Conservation (phyloP, 2,113 vertebrate species). For the Paralichthys olivaceus region DNA sequence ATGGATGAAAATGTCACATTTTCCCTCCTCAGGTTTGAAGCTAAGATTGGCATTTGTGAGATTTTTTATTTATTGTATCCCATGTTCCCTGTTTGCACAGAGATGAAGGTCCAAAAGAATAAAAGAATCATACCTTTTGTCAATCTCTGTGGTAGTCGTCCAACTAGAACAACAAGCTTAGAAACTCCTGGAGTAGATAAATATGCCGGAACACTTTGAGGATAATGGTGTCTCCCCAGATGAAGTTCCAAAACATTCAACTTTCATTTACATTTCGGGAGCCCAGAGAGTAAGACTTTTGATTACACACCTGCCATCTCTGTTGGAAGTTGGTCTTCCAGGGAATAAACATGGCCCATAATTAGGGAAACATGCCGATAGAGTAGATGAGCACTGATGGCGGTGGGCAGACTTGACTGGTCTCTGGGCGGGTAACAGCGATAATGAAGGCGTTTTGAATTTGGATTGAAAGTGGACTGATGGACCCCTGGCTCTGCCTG, state of each 20-base stretch:
- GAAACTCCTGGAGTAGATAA: conserved; percentile 53
- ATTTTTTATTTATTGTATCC: background rate
- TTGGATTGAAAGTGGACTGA: conserved; percentile 52
- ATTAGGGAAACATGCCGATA: conserved; percentile 72
- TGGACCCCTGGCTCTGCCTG: conserved; percentile 28
- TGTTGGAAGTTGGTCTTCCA: conserved; percentile 67
- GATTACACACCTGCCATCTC: conserved; percentile 77
- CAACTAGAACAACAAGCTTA: conserved; percentile 15
- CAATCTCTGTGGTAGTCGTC: conserved; percentile 7
- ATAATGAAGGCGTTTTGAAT: conserved; percentile 69
- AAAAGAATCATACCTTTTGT: conserved; percentile 31
- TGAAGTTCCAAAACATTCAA: conserved; percentile 62
- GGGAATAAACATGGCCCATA: conserved; percentile 71
- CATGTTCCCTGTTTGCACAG: too few species aligned
- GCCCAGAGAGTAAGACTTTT: conserved; percentile 69
- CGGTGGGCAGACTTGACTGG: conserved; percentile 35
- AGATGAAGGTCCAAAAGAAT: background rate
- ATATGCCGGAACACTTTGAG: conserved; percentile 46
- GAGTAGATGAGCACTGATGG: conserved; percentile 43
- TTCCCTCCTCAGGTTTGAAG: background rate
- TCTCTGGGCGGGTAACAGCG: conserved; percentile 45
- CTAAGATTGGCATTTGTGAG: background rate
- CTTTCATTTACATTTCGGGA: conserved; percentile 66
- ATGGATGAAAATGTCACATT: background rate
- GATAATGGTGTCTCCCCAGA: conserved; percentile 71